Evolutionary conservation across 2,888 invertebrate genomes (phyloP).

Genomic region (Boloria euphrosyne): DNA sequence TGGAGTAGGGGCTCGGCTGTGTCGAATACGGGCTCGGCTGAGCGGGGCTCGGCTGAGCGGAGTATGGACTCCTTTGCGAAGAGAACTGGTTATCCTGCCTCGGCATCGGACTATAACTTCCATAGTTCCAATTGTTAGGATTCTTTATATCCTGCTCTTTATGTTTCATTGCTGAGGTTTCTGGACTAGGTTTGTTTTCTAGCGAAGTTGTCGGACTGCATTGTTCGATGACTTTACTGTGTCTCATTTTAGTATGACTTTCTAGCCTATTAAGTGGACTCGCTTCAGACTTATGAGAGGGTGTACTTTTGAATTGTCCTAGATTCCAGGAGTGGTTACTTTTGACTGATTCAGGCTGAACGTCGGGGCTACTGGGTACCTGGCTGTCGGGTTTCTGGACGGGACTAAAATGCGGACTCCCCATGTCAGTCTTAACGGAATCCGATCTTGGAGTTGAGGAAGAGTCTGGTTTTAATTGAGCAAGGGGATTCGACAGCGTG

Average conservation of each 20-base stretch:
- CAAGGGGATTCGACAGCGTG: constrained; percentile 67
- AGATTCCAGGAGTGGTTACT: constrained; percentile 68
- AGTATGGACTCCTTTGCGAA: constrained; percentile 76
- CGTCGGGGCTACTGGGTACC: constrained; percentile 73
- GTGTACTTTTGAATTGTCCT: constrained; percentile 72
- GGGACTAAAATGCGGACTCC: constrained; percentile 74
- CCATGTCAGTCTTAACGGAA: constrained; percentile 59
- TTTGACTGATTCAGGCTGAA: constrained; percentile 63
- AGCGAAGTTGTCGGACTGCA: constrained; percentile 76
- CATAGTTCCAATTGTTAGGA: constrained; percentile 72
- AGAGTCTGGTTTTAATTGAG: constrained; percentile 71
- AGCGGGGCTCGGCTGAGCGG: constrained; percentile 74
- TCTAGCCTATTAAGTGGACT: constrained; percentile 74
- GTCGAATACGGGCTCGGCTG: constrained; percentile 78
- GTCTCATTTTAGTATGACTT: constrained; percentile 67
- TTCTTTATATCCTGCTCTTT: constrained; percentile 66
- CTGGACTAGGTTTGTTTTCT: constrained; percentile 75
- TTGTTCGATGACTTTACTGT: constrained; percentile 70
- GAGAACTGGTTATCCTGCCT: constrained; percentile 72
- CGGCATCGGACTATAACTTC: constrained; percentile 74
- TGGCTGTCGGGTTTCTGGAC: constrained; percentile 75
- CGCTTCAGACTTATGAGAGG: constrained; percentile 74
- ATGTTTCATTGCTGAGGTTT: constrained; percentile 58
- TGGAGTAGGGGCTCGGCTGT: constrained; percentile 73
- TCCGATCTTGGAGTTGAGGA: constrained; percentile 74